A percentile compares a stretch with the other conserved stretches of the same genome.
Evolutionary conservation across 2,113 vertebrate species (phyloP).

Genomic region (Leptobrachium leishanense): DNA sequence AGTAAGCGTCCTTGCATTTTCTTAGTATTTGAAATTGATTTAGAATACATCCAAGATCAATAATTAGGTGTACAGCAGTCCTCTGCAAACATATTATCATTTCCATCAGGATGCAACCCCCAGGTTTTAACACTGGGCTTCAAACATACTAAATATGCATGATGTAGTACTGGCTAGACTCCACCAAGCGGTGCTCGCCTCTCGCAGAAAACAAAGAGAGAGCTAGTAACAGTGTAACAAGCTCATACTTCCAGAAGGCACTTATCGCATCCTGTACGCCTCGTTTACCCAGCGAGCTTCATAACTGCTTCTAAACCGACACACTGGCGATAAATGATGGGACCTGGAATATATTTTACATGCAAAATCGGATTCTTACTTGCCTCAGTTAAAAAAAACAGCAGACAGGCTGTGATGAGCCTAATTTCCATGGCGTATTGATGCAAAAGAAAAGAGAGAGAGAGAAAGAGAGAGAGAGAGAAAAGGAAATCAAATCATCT

Average conservation of each 20-base stretch:
- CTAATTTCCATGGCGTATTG: constrained; percentile 14
- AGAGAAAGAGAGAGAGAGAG: not conserved
- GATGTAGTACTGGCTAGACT: not conserved
- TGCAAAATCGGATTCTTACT: not conserved
- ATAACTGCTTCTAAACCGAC: not conserved
- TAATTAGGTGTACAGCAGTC: not conserved
- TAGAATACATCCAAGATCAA: constrained; percentile 1
- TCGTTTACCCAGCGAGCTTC: not conserved
- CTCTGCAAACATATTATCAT: not conserved
- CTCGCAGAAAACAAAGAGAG: not conserved
- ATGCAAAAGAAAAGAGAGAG: not conserved
- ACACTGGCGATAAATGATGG: not conserved
- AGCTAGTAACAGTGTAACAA: constrained; percentile 33
- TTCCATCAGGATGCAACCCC: not conserved
- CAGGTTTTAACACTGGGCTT: not conserved
- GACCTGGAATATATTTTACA: not conserved
- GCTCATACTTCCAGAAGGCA: constrained; percentile 37
- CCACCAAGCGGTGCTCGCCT: constrained; percentile 17
- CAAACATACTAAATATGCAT: not conserved
- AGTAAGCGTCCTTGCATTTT: not conserved
- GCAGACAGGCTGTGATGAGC: not conserved
- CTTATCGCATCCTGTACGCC: constrained; percentile 17
- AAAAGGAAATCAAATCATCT: no score
- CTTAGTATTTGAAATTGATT: constrained; percentile 22
- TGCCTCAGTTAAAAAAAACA: not conserved